Conservation (phyloP, 2,113 vertebrate genomes). For the Speoplatyrhinus poulsoni region DNA sequence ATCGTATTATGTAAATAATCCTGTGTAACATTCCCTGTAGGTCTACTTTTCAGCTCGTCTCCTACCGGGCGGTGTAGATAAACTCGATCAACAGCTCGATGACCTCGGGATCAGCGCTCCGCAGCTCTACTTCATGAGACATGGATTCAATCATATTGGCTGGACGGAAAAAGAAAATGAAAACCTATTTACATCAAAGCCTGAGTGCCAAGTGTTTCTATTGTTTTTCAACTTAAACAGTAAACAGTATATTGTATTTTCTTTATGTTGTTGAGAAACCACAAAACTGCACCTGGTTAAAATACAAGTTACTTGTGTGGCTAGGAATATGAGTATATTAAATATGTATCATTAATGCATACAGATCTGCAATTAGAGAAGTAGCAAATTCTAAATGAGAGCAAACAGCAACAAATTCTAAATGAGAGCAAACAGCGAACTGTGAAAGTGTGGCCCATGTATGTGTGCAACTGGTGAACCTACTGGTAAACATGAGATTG, state of each 20-base stretch:
- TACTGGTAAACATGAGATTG: slow-evolving; percentile 98
- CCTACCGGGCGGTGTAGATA: slow-evolving; percentile 93
- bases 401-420: background rate
- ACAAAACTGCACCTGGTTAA: too few relatives aligned
- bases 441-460: background rate
- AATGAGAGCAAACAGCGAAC: background rate
- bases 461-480: slow-evolving; percentile 57
- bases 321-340: too few relatives aligned
- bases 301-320: too few relatives aligned
- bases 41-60: background rate
- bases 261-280: too few relatives aligned
- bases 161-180: slow-evolving; percentile 53
- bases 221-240: too few relatives aligned
- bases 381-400: too few relatives aligned
- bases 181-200: too few relatives aligned
- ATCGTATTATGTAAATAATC: background rate
- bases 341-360: too few relatives aligned
- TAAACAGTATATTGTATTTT: too few relatives aligned
- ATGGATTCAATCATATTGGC: slow-evolving; percentile 98
- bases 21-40: background rate
- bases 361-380: too few relatives aligned
- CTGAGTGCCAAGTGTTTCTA: background rate
- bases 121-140: slow-evolving; percentile 94
- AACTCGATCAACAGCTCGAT: slow-evolving; percentile 95
- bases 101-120: slow-evolving; percentile 94